A percentile compares a stretch with the other conserved stretches of the same genome.
Evolutionary conservation across 2,888 invertebrate genomes (phyloP).

Genomic region (Drosophila paramelanica): DNA sequence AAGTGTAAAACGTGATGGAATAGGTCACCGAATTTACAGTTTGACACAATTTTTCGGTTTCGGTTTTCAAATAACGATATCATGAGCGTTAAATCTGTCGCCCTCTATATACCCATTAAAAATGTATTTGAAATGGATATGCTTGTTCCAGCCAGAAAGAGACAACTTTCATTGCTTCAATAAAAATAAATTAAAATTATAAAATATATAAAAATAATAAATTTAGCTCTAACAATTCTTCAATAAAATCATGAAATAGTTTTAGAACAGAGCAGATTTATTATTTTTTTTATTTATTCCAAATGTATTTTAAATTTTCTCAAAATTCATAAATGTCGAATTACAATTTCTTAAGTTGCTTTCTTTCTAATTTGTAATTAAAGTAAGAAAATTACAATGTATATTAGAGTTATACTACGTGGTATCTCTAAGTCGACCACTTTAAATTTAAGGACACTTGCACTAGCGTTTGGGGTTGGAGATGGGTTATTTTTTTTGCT

Average conservation of each 20-base stretch:
- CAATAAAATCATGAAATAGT: too few relatives aligned
- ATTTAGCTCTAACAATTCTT: too few relatives aligned
- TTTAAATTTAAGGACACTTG: not conserved
- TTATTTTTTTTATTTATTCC: too few relatives aligned
- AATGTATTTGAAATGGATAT: not conserved
- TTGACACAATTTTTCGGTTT: conserved; percentile 15
- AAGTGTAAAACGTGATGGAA: conserved; percentile 67
- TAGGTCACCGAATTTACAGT: conserved; percentile 57
- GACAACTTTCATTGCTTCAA: too few relatives aligned
- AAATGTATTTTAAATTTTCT: not conserved
- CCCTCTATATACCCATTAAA: not conserved
- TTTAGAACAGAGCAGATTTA: too few relatives aligned
- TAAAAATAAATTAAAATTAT: too few relatives aligned
- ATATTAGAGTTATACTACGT: not conserved
- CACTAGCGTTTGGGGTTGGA: not conserved
- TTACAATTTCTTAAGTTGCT: not conserved
- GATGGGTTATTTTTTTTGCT: conserved; percentile 26
- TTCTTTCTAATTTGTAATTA: too few relatives aligned
- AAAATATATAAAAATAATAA: too few relatives aligned
- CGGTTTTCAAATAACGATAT: conserved; percentile 36
- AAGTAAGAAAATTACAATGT: too few relatives aligned
- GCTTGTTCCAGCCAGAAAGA: not conserved
- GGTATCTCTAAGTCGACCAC: not conserved
- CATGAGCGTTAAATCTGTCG: conserved; percentile 74
- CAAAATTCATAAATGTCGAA: not conserved